A percentile compares a stretch with the other conserved stretches of the same genome.
Evolutionary conservation across 2,113 vertebrate genomes (phyloP).

Genomic region (Xenotilapia flavipinnis): DNA sequence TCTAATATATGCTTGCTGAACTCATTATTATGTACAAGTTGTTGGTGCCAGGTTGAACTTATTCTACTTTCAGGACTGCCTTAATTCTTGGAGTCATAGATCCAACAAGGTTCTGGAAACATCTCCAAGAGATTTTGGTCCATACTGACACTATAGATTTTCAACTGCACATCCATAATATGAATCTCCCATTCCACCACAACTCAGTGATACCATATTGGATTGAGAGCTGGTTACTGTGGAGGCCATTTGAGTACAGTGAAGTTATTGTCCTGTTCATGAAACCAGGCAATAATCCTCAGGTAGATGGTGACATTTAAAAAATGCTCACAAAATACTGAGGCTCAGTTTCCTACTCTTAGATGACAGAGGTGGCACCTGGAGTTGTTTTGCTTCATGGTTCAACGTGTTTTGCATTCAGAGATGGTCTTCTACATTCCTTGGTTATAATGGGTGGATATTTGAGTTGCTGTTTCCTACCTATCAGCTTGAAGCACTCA

Average conservation of each 20-base stretch:
- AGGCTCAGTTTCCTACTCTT: not conserved
- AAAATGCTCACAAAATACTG: not conserved
- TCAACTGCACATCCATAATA: not conserved
- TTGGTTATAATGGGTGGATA: not conserved
- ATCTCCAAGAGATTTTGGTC: not conserved
- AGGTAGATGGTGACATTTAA: not conserved
- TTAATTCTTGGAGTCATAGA: not conserved
- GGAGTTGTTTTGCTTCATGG: not conserved
- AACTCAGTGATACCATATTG: not conserved
- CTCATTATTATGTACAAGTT: not conserved
- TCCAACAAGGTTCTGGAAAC: not conserved
- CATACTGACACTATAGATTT: not conserved
- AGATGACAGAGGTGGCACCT: not conserved
- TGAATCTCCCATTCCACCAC: not conserved
- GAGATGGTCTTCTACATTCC: not conserved
- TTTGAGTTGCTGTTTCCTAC: not conserved
- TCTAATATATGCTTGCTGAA: not conserved
- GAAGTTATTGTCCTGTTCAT: not conserved
- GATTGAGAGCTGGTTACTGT: not conserved
- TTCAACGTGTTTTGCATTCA: not conserved
- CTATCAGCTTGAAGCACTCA: not conserved
- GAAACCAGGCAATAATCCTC: not conserved
- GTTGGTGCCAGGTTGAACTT: not conserved
- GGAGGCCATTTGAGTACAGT: not conserved
- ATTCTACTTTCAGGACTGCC: not conserved